These are phyloP conservation scores for Platichthys flesus DNA, from an alignment of 2,113 vertebrate species.

Conservation along the genomic window DNA sequence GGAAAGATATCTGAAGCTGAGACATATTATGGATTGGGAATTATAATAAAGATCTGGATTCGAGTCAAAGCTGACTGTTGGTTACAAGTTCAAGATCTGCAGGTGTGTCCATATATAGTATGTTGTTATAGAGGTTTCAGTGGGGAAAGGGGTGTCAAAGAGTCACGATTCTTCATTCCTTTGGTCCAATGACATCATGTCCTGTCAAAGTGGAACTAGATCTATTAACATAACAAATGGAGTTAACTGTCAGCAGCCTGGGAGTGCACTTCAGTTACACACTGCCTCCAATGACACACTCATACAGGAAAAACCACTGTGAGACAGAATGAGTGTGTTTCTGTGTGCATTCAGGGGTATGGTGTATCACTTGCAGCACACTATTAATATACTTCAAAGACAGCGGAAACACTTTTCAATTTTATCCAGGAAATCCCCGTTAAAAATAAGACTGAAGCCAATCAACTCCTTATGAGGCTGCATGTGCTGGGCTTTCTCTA, in stretches of 20 bases:
- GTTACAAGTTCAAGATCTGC: conserved; percentile 26
- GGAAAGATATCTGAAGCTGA: conserved; percentile 8
- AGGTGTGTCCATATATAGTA: conserved; percentile 36
- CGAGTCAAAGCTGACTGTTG: conserved; percentile 15
- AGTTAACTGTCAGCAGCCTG: conserved; percentile 55
- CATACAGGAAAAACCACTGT: conserved; percentile 36
- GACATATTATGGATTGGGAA: not conserved
- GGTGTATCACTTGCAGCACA: conserved; percentile 47
- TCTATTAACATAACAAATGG: conserved; percentile 74
- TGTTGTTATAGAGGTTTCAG: conserved; percentile 26
- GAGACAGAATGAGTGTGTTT: conserved; percentile 35
- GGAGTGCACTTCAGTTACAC: conserved; percentile 43
- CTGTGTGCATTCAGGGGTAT: conserved; percentile 30
- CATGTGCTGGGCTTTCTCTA: conserved; percentile 64
- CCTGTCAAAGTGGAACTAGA: conserved; percentile 75
- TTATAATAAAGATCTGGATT: conserved; percentile 17
- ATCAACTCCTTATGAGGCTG: conserved; percentile 67
- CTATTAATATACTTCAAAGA: conserved; percentile 73
- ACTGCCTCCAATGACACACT: conserved; percentile 51
- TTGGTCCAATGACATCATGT: conserved; percentile 72
- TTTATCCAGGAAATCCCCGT: conserved; percentile 71
- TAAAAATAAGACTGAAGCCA: conserved; percentile 48
- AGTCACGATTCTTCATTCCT: conserved; percentile 42
- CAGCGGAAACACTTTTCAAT: conserved; percentile 63
- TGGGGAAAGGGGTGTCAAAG: conserved; percentile 47